Percentiles rank a stretch among this genome's conserved stretches.
These are phyloP conservation scores for Pseudocheirus occidentalis DNA, from an alignment of 2,797 vertebrate species.

Conservation along the genomic window DNA sequence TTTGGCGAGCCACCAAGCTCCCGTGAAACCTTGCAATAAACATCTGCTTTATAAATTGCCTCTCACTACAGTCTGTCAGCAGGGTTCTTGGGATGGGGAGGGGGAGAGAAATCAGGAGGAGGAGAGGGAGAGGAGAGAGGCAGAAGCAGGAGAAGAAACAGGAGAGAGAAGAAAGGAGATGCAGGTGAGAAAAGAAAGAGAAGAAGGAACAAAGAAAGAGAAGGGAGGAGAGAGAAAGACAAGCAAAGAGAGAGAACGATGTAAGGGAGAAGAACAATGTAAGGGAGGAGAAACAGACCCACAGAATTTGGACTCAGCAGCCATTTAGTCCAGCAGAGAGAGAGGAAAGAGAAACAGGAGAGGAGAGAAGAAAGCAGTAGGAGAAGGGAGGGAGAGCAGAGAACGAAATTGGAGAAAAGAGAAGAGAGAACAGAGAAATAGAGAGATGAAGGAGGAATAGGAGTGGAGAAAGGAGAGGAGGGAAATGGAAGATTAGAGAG, in stretches of 20 bases:
- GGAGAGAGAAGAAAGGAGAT: neutral
- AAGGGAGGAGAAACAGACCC: neutral
- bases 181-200: neutral
- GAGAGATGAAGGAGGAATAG: neutral
- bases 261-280: neutral
- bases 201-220: neutral
- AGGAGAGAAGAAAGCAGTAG: neutral
- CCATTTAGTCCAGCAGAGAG: neutral
- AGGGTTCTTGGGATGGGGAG: neutral
- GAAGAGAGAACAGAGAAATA: neutral
- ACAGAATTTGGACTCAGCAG: neutral
- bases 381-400: neutral
- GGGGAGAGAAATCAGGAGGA: slow-evolving; percentile 2
- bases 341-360: neutral
- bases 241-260: neutral
- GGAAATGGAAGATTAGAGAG: neutral
- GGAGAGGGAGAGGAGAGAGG: neutral
- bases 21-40: slow-evolving; percentile 67
- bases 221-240: neutral
- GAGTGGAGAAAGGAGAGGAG: neutral
- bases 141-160: slow-evolving; percentile 1
- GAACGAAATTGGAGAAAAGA: neutral
- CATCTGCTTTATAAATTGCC: slow-evolving; percentile 76
- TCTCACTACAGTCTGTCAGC: neutral
- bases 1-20: slow-evolving; percentile 69